These are phyloP conservation scores for Matsumyia berberina DNA, from an alignment of 2,888 invertebrate species.

Conservation along the genomic window DNA sequence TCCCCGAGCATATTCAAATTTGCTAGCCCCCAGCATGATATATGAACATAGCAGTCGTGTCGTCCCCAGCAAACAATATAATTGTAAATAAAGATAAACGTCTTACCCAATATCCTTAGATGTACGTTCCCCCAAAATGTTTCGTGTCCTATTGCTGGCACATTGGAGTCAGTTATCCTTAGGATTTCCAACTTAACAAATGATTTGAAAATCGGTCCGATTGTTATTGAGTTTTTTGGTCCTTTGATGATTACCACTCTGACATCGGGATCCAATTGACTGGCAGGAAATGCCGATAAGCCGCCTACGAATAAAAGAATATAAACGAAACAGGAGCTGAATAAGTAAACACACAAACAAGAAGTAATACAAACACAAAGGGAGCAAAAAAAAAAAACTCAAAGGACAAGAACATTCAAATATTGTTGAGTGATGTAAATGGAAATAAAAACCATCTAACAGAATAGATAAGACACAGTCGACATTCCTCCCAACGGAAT, in stretches of 20 bases:
- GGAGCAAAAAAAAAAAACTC: conserved; percentile 8
- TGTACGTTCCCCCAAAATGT: conserved; percentile 92
- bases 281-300: conserved; percentile 88
- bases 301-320: conserved; percentile 85
- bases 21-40: conserved; percentile 6
- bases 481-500: conserved; percentile 14
- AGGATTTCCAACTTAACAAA: conserved; percentile 89
- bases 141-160: conserved; percentile 91
- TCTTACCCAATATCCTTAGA: conserved; percentile 84
- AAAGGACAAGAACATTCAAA: conserved; percentile 50
- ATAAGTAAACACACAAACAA: conserved; percentile 37
- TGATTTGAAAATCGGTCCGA: conserved; percentile 89
- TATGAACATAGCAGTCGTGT: conserved; percentile 73
- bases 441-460: conserved; percentile 30
- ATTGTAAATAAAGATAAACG: conserved; percentile 39
- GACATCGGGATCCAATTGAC: conserved; percentile 87
- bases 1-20: background rate
- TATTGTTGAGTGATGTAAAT: conserved; percentile 59
- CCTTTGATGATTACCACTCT: conserved; percentile 89
- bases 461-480: conserved; percentile 48
- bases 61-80: conserved; percentile 54
- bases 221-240: conserved; percentile 88
- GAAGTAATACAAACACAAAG: conserved; percentile 6
- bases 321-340: conserved; percentile 44
- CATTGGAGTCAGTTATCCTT: conserved; percentile 89